A percentile compares a stretch with the other conserved stretches of the same genome.
Conservation (phyloP, 2,113 vertebrate species). For the Chaetorhynchus papuensis region DNA sequence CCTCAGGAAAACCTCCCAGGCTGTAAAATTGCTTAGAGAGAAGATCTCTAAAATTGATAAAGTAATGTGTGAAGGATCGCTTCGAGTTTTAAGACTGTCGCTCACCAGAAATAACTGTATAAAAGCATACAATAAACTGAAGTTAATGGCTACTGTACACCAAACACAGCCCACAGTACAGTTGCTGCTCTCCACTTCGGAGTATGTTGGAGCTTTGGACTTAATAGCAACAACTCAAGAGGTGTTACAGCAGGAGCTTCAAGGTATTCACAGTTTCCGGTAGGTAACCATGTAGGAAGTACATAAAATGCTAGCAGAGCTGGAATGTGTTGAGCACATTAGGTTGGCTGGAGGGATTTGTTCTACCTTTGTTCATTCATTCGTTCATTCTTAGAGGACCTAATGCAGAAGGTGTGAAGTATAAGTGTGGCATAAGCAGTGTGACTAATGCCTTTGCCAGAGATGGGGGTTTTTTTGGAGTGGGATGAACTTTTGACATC, state of each 20-base stretch:
- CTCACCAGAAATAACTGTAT: constrained; percentile 90
- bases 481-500: not conserved
- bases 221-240: constrained; percentile 97
- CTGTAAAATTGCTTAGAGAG: constrained; percentile 87
- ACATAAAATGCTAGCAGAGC: not conserved
- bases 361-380: not conserved
- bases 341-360: not conserved
- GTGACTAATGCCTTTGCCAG: not conserved
- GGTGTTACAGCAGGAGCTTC: constrained; percentile 96
- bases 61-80: constrained; percentile 90
- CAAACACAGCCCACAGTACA: constrained; percentile 99
- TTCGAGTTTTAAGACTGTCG: constrained; percentile 83
- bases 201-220: constrained; percentile 96
- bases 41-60: constrained; percentile 88
- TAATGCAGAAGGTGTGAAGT: not conserved
- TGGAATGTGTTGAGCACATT: not conserved
- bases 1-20: constrained; percentile 89
- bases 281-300: constrained; percentile 49
- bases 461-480: not conserved
- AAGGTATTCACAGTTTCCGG: constrained; percentile 97
- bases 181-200: constrained; percentile 91
- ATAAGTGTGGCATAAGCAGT: not conserved
- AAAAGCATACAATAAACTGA: constrained; percentile 90
- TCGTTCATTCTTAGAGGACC: not conserved
- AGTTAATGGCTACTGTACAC: constrained; percentile 96